phyloP scores from a whole-genome alignment of 2,113 vertebrate species.

The Tyrannus savana region DNA sequence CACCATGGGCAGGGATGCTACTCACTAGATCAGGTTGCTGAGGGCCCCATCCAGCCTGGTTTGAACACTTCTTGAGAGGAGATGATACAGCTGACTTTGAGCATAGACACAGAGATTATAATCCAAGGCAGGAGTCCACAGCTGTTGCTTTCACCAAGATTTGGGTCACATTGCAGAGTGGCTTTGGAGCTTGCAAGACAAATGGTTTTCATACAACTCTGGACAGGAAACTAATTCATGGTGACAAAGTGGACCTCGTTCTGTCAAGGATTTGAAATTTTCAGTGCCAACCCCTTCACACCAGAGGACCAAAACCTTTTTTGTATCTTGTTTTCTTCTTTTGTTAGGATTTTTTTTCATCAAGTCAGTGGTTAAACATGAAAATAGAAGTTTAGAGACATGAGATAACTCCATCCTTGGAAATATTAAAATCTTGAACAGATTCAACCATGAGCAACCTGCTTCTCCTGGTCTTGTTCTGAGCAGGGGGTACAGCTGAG shows the following conservation, averaged over 20 bases:
- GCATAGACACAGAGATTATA: neutral
- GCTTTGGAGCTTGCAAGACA: neutral
- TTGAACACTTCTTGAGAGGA: neutral
- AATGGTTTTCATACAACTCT: neutral
- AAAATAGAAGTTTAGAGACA: neutral
- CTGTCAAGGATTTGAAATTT: neutral
- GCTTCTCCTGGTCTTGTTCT: neutral
- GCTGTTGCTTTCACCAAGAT: neutral
- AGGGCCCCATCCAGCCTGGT: neutral
- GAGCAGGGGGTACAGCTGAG: neutral
- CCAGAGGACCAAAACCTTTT: neutral
- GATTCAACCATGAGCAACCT: neutral
- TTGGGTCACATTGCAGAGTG: neutral
- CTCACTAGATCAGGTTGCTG: neutral
- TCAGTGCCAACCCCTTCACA: neutral
- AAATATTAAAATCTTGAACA: neutral
- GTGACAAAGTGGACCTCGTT: neutral
- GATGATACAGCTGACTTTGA: neutral
- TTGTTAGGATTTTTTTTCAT: neutral
- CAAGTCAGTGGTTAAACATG: neutral
- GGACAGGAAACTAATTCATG: rapidly evolving
- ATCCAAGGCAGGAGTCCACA: neutral
- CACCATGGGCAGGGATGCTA: neutral
- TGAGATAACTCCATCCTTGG: neutral
- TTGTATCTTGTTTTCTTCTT: neutral